Base-by-base conservation (phyloP, 2,113 vertebrate species). In the Cynopterus brachyotis region DNA sequence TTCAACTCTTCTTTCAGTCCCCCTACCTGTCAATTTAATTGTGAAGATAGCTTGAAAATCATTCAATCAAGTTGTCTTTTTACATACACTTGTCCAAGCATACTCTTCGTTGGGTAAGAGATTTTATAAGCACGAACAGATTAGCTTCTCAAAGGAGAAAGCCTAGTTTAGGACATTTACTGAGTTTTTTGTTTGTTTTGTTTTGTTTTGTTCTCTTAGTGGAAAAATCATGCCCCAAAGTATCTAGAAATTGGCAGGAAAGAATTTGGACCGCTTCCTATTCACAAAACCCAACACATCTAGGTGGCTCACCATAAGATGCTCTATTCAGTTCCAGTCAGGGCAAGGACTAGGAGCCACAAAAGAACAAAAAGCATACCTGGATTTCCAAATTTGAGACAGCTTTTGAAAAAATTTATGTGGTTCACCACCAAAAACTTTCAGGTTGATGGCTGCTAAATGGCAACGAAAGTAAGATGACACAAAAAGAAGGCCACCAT, bases 81-180 rank as follows among this genome's bases (percentile, higher is more conserved):
- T 37, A 76, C 32, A 55, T 35, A 89, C 19, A 89, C 4, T 16
- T 37, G 60, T 24, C 47, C 47, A 30, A 32, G n/a, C 3, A 12
- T 62, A 64, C 3, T 70, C 47, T 59, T 57, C 42, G 40, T 55
- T 22, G 91, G n/a, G 15, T 16, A 62, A 89, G 59, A 89, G 12
- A 76, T 40, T 50, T 66, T 67, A 86, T 22, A 82, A 69, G n/a
- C 55, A 86, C 78, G 69, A 32, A 2, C 75, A 92, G 62, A 60
- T 73, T 50, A 8, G 4, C 37, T 73, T 79, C 57, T 83, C 22
- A 10, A 37, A 70, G 81, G 47, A 89, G 32, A 16, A 81, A 79
- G 50, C 62, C 60, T 88, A n/a, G 9, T 64, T 59, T 64, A 0
- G 40, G 40, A 9, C 11, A 7, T 32, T 60, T 69, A 13, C 13